phyloP scores from a whole-genome alignment of 2,797 vertebrate species.

The Pantherophis alleghaniensis region DNA sequence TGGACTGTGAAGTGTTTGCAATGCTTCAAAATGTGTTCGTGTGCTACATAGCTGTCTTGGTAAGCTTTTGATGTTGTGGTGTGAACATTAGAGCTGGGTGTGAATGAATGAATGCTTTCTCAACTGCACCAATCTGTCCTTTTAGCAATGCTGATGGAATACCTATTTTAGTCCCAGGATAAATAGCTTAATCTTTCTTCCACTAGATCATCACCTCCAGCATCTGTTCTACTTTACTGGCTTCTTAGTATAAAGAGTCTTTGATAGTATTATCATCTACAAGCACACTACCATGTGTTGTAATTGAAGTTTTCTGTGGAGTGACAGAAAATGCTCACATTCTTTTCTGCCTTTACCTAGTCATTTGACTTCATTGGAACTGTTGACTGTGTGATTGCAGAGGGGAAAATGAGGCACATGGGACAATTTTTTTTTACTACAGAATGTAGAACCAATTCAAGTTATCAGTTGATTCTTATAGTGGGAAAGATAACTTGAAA shows the following conservation, averaged over 20 bases:
- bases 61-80: conserved; percentile 19
- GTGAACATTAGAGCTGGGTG: not conserved
- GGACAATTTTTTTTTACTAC: not conserved
- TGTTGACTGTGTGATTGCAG: not conserved
- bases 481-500: not conserved
- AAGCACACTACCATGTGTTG: rapidly evolving
- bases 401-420: not conserved
- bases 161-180: conserved; percentile 19
- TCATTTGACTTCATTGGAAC: not conserved
- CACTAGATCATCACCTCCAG: conserved; percentile 14
- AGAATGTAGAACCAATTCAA: not conserved
- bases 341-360: not conserved
- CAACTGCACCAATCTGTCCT: not conserved
- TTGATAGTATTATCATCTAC: not conserved
- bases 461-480: not conserved
- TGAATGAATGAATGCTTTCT: not conserved
- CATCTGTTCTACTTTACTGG: conserved; percentile 6
- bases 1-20: not conserved
- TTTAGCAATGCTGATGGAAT: not conserved
- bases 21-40: not conserved
- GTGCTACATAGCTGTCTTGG: not conserved
- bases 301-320: not conserved
- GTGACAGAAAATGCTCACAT: not conserved
- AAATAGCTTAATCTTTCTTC: conserved; percentile 19
- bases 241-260: not conserved